These are phyloP conservation scores for Aspiorhynchus laticeps DNA, from an alignment of 2,113 vertebrate genomes.

Conservation along the genomic window DNA sequence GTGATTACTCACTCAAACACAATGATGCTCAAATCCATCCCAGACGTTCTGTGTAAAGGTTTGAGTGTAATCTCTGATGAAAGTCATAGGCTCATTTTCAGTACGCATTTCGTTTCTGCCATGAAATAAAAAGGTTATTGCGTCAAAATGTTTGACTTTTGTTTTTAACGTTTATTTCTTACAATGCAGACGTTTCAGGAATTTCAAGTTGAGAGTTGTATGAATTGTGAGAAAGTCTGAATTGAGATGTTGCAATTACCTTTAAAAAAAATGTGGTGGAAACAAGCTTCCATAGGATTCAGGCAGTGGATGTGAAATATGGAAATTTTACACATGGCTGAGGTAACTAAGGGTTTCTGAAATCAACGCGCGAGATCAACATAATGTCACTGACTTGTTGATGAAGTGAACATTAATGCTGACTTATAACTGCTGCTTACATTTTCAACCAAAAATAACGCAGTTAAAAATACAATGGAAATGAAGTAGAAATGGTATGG, in stretches of 20 bases:
- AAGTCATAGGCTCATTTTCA: background rate
- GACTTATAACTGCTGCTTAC: background rate
- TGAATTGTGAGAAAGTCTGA: too few relatives aligned
- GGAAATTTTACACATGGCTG: background rate
- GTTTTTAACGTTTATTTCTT: too few relatives aligned
- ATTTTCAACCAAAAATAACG: background rate
- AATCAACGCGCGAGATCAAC: background rate
- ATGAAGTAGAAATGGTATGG: background rate
- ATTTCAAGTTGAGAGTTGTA: too few relatives aligned
- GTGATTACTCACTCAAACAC: background rate
- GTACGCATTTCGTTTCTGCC: background rate
- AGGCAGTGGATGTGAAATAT: background rate
- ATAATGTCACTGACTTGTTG: background rate
- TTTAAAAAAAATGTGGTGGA: background rate
- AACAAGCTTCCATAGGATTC: background rate
- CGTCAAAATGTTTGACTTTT: too few relatives aligned
- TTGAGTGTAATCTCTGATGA: background rate
- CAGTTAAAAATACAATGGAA: background rate
- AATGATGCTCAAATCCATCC: background rate
- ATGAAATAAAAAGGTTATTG: too few relatives aligned
- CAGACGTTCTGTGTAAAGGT: background rate
- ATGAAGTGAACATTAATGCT: background rate
- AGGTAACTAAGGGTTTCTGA: background rate
- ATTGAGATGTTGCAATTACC: too few relatives aligned
- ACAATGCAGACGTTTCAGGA: too few relatives aligned